These are phyloP conservation scores for Drosophila mettleri DNA, from an alignment of 2,888 invertebrate species.

Conservation along the genomic window DNA sequence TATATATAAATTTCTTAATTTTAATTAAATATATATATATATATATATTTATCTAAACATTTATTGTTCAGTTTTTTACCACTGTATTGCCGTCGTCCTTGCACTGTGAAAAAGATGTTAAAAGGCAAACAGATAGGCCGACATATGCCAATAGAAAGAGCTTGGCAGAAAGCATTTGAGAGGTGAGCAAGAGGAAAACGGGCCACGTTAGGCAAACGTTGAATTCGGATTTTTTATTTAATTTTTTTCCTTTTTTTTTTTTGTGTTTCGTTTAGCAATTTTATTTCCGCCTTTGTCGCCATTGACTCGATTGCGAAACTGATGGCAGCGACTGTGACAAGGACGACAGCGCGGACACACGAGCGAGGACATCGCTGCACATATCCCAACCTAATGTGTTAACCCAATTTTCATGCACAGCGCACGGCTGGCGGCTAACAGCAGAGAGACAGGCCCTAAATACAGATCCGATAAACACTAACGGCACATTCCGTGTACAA, in stretches of 20 bases:
- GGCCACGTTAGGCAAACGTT: constrained; percentile 31
- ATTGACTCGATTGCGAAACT: constrained; percentile 72
- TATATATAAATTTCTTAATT: background rate
- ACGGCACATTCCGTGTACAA: constrained; percentile 42
- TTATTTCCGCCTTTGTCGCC: constrained; percentile 79
- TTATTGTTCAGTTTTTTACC: constrained; percentile 8
- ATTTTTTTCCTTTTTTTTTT: background rate
- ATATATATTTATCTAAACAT: background rate
- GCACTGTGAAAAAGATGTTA: constrained; percentile 52
- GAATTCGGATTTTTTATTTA: constrained; percentile 49
- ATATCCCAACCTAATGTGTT: constrained; percentile 63
- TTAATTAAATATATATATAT: background rate
- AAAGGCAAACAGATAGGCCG: constrained; percentile 63
- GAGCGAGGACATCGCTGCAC: constrained; percentile 28
- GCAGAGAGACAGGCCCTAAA: constrained; percentile 8
- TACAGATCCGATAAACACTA: constrained; percentile 47
- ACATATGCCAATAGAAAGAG: constrained; percentile 32
- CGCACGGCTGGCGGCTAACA: constrained; percentile 21
- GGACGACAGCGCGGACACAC: constrained; percentile 24
- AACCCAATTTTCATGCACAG: constrained; percentile 71
- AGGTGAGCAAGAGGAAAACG: constrained; percentile 8
- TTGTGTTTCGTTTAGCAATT: constrained; percentile 69
- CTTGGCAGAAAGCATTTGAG: background rate
- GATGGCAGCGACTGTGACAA: constrained; percentile 47
- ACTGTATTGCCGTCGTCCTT: constrained; percentile 44